Evolutionary conservation across 2,113 vertebrate genomes (phyloP).

Genomic region (Ginglymostoma cirratum): DNA sequence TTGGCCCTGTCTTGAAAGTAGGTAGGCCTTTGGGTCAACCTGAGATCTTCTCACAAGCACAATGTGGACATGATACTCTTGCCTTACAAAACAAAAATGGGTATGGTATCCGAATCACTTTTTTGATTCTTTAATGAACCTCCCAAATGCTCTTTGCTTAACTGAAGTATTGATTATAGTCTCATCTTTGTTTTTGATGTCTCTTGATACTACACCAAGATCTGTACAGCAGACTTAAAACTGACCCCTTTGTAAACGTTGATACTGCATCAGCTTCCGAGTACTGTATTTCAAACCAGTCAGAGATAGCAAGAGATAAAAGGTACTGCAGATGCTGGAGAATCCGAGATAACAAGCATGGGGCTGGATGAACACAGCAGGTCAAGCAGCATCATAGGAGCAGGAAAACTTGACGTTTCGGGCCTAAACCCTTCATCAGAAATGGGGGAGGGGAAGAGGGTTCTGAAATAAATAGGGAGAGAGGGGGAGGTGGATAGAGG

Average conservation of each 20-base stretch:
- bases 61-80: neutral
- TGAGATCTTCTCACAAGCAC: neutral
- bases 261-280: neutral
- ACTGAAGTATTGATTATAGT: neutral
- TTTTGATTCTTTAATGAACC: neutral
- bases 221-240: neutral
- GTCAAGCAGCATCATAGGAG: too few species aligned
- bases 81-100: neutral
- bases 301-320: too few species aligned
- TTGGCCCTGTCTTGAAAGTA: neutral
- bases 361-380: too few species aligned
- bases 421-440: too few species aligned
- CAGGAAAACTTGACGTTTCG: too few species aligned
- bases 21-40: neutral
- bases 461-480: too few species aligned
- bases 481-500: too few species aligned
- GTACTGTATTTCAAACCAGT: neutral
- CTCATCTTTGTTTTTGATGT: neutral
- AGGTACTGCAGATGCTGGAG: too few species aligned
- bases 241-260: neutral
- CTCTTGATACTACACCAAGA: neutral
- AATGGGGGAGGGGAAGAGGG: too few species aligned
- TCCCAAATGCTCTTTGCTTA: neutral
- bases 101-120: neutral
- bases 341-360: too few species aligned